Evolutionary conservation across 1,140 invertebrate species (phyloP).

Genomic region (Leptonema lineaticorne): DNA sequence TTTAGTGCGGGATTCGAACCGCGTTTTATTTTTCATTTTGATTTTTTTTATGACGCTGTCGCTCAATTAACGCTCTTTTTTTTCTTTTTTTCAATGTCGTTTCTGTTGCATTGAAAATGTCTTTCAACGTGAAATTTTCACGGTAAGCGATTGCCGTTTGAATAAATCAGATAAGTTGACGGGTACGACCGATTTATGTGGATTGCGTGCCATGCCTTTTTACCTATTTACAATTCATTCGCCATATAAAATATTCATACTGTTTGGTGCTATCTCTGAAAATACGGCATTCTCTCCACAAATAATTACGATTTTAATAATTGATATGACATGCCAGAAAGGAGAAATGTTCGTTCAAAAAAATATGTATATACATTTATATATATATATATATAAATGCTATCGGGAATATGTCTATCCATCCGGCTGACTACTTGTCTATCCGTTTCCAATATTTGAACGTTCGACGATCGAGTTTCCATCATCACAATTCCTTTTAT

Average conservation of each 20-base stretch:
- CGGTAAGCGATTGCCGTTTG: slow-evolving; percentile 12
- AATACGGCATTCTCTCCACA: slow-evolving; percentile 12
- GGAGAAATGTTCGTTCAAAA: slow-evolving; percentile 2
- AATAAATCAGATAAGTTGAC: slow-evolving; percentile 24
- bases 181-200: slow-evolving; percentile 21
- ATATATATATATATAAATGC: too few species aligned
- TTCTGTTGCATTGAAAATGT: not conserved
- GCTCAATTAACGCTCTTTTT: slow-evolving; percentile 13
- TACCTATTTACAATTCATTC: slow-evolving; percentile 28
- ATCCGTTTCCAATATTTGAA: not conserved
- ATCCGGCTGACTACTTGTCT: not conserved
- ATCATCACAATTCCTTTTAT: not conserved
- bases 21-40: not conserved
- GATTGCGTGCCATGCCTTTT: slow-evolving; percentile 16
- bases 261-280: slow-evolving; percentile 26
- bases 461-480: not conserved
- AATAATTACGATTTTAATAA: slow-evolving; percentile 30
- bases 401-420: not conserved
- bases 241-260: slow-evolving; percentile 23
- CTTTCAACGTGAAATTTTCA: slow-evolving; percentile 4
- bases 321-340: slow-evolving; percentile 18
- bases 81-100: too few species aligned
- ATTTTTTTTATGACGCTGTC: not conserved
- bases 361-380: too few species aligned
- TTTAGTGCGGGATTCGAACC: not conserved